Evolutionary conservation across 2,888 invertebrate genomes (phyloP), one percentile per base, ranked within the genome.

Genomic region (Morpho deidamia): DNA sequence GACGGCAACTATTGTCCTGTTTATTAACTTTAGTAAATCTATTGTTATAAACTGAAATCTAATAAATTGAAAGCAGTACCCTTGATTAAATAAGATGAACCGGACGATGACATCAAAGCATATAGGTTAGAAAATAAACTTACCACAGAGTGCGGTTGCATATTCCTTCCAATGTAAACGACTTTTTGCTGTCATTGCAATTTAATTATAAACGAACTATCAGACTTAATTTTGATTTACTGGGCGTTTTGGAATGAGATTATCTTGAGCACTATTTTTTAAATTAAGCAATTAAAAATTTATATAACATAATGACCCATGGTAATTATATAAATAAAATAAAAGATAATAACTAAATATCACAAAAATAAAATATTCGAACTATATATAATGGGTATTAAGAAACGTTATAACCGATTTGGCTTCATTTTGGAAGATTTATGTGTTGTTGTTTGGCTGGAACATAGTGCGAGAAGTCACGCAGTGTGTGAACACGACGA

Each of bases 81-180:
- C 23, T 5, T 23, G 23, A 23, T 23, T 23, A 1, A 23, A 23
- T 23, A 23, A 1, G 4, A 23, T 23, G 23, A 5, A 23, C 23
- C 23, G 80, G 73, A 60, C 60, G 64, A 64, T 65, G 56, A 63
- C 60, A 58, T 70, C 65, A 65, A 23, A 69, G 68, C 63, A 65
- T 57, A 14, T 81, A 87, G 84, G 86, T 85, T 86, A 87, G 80
- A 77, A 81, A 69, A 62, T 66, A 49, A 65, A 88, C 89, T 90
- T 71, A 90, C 90, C 90, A 82, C 88, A 90, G 67, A 90, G 77
- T 71, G 90, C 90, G 74, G 87, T 88, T 81, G 84, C 88, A 81
- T 90, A 90, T 86, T 90, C 90, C 83, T 90, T 90, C 90, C 88
- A 90, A 82, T 90, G 90, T 74, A 89, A 88, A 77, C 86, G 86